Base-by-base conservation (phyloP, 1,140 invertebrate genomes). In the Nautilus pompilius region DNA sequence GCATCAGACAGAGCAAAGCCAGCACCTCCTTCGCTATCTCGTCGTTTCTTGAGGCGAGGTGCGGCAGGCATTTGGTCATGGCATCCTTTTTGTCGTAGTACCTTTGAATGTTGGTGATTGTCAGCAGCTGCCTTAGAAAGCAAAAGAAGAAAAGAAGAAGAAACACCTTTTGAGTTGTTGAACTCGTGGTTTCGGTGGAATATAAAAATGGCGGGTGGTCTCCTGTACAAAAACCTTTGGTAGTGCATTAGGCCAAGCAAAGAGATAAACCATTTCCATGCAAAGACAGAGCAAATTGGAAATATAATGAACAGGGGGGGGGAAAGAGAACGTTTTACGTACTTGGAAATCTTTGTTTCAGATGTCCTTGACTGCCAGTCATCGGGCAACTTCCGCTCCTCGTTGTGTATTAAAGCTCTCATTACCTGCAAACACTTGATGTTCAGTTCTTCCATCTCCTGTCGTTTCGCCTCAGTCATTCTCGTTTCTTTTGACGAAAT, bases 341-440 rank as follows among this genome's bases (percentile, higher is more conserved):
- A 79, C 77, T 76, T 76, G 53, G 60, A 65, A 17, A 79, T 73
- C 56, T 76, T 72, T 28, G 62, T 57, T 62, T 79, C 77, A 8
- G 69, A 69, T 10, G 77, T 79, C 26, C 77, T 62, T 8, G 69
- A 72, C 17, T 77, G 74, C 79, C 79, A 83, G 64, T 80, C 74
- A 28, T 76, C 78, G 1, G 78, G 76, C 22, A 83, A 66, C 56
- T 72, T 75, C 8, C 78, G 54, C 62, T 80, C 77, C 62, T 83
- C 80, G 59, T 83, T 83, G 68, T 83, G 81, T 28, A 83, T 75
- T 10, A 81, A 64, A 5, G 78, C 79, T 17, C 81, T 46, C 4
- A 83, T 68, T 13, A 83, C 66, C 63, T 82, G 79, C 36, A 83
- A 67, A 65, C 76, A 81, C 54, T 79, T 81, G 20, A 82, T 79